These are phyloP conservation scores for Argyresthia goedartella DNA, from an alignment of 2,888 invertebrate species.

Conservation along the genomic window DNA sequence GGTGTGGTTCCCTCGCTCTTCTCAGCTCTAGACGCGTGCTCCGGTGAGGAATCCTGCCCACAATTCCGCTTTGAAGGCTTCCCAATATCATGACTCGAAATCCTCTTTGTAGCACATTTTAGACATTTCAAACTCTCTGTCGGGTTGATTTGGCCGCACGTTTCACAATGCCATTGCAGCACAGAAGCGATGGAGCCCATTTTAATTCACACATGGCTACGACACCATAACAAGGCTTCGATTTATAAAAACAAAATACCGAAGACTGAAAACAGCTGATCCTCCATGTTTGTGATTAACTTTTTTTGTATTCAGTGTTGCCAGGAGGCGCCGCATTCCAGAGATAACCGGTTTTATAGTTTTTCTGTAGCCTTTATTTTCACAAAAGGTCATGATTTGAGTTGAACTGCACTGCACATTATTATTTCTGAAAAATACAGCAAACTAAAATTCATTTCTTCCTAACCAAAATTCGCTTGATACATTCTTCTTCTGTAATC, in stretches of 20 bases:
- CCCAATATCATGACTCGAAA: slow-evolving; percentile 70
- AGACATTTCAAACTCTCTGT: slow-evolving; percentile 87
- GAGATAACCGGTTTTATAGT: neutral
- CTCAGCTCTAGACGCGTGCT: slow-evolving; percentile 49
- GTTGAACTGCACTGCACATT: too few species aligned
- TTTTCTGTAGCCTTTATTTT: neutral
- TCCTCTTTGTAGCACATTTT: slow-evolving; percentile 82
- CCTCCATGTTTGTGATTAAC: slow-evolving; percentile 72
- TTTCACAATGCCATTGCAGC: slow-evolving; percentile 92
- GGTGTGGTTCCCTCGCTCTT: slow-evolving; percentile 59
- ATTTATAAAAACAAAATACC: slow-evolving; percentile 55
- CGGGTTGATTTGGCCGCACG: slow-evolving; percentile 90
- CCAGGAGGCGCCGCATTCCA: neutral
- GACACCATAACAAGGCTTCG: slow-evolving; percentile 60
- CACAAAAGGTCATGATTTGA: neutral
- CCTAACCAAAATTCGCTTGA: neutral
- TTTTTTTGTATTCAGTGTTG: slow-evolving; percentile 21
- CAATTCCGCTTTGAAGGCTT: slow-evolving; percentile 40
- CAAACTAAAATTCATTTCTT: neutral
- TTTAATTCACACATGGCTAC: slow-evolving; percentile 71
- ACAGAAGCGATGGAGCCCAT: slow-evolving; percentile 96
- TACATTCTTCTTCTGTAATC: too few species aligned
- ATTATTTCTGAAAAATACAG: too few species aligned
- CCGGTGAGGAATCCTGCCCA: slow-evolving; percentile 51
- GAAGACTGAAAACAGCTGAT: slow-evolving; percentile 72